phyloP scores from a whole-genome alignment of 2,797 vertebrate genomes.

The Scarus forsteni region DNA sequence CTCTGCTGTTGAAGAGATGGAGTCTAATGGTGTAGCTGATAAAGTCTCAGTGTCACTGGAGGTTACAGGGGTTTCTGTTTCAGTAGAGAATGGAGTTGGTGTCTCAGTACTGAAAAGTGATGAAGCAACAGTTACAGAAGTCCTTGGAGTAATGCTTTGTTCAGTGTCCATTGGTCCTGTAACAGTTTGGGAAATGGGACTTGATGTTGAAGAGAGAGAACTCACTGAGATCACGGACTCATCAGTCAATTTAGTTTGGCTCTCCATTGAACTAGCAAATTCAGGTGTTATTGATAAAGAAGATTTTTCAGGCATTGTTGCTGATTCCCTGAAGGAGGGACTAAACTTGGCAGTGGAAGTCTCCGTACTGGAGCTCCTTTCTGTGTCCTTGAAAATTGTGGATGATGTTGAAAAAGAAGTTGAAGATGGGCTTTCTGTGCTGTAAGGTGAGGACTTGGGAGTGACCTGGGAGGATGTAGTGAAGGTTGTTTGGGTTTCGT shows the following conservation, averaged over 20 bases:
- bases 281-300: background rate
- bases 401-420: background rate
- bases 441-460: background rate
- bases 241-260: background rate
- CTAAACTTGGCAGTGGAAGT: background rate
- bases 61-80: background rate
- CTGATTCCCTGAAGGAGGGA: slow-evolving; percentile 5
- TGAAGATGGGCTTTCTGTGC: background rate
- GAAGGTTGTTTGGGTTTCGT: slow-evolving; percentile 1
- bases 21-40: background rate
- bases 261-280: background rate
- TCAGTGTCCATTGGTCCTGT: background rate
- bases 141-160: background rate
- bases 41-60: background rate
- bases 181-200: background rate
- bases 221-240: background rate
- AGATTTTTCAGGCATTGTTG: background rate
- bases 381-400: background rate
- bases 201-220: slow-evolving; percentile 1
- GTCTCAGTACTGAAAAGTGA: slow-evolving; percentile 7
- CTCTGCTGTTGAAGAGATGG: background rate
- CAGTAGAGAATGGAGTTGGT: background rate
- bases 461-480: background rate
- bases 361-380: background rate
- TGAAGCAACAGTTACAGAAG: background rate